Percentiles rank a stretch among this genome's conserved stretches.
Conservation (phyloP, 2,113 vertebrate species). For the Deroptyus accipitrinus region DNA sequence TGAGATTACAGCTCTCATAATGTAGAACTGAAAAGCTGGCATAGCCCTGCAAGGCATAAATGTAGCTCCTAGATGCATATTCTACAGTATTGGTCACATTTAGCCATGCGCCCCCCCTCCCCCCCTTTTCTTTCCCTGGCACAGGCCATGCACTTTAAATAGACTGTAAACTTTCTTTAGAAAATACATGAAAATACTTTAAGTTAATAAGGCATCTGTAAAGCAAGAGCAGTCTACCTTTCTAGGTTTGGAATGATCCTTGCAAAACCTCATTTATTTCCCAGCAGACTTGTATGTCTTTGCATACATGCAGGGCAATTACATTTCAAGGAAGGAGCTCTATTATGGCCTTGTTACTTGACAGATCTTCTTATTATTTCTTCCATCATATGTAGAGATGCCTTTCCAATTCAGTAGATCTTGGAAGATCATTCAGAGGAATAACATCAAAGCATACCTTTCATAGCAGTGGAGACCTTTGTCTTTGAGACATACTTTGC, state of each 20-base stretch:
- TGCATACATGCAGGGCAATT: background rate
- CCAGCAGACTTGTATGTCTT: background rate
- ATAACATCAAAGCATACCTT: slow-evolving; percentile 58
- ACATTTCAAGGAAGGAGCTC: background rate
- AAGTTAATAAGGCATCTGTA: background rate
- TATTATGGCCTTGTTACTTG: background rate
- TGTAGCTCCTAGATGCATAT: background rate
- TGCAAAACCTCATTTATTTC: background rate
- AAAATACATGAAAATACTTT: background rate
- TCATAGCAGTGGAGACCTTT: slow-evolving; percentile 41
- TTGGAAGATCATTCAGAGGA: background rate
- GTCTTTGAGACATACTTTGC: slow-evolving; percentile 31
- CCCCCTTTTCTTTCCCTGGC: background rate
- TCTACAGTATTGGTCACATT: background rate
- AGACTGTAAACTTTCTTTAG: background rate
- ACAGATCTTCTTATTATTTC: background rate
- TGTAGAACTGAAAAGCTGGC: background rate
- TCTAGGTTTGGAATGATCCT: background rate
- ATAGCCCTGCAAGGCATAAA: background rate
- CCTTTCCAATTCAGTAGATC: slow-evolving; percentile 34
- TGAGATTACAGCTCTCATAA: background rate
- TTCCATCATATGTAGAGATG: slow-evolving; percentile 2
- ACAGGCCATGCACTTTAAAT: background rate
- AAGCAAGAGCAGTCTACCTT: background rate
- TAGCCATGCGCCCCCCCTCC: background rate